These are phyloP conservation scores for Drosophila villosipedis DNA, from an alignment of 2,888 invertebrate species.

Conservation along the genomic window DNA sequence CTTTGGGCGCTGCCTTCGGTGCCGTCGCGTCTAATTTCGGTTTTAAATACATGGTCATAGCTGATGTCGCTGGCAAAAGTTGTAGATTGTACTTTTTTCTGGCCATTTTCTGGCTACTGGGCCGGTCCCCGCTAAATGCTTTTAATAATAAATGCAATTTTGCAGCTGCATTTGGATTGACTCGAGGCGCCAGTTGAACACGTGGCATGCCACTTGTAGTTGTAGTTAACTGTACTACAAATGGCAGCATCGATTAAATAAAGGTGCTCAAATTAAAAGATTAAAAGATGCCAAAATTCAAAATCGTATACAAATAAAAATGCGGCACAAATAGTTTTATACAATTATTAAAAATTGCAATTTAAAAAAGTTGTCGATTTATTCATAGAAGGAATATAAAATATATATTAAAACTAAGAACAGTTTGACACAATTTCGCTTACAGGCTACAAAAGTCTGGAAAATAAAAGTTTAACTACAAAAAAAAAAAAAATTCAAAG, in stretches of 20 bases:
- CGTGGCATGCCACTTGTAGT: not conserved
- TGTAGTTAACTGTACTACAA: not conserved
- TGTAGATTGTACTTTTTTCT: constrained; percentile 61
- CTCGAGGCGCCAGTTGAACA: constrained; percentile 13
- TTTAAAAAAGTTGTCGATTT: constrained; percentile 62
- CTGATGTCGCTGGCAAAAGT: constrained; percentile 68
- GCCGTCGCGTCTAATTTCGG: constrained; percentile 74
- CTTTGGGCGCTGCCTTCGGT: constrained; percentile 64
- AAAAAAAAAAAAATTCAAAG: constrained; percentile 7
- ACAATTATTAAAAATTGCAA: not conserved
- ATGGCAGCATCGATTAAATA: not conserved
- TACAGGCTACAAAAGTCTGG: constrained; percentile 49
- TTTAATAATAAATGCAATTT: constrained; percentile 61
- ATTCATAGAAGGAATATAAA: constrained; percentile 62
- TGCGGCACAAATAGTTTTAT: not conserved
- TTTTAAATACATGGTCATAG: constrained; percentile 72
- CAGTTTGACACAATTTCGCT: constrained; percentile 73
- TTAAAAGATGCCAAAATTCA: not conserved
- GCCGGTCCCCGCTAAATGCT: constrained; percentile 42
- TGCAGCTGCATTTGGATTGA: constrained; percentile 15
- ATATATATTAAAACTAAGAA: constrained; percentile 62
- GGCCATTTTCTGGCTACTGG: constrained; percentile 6
- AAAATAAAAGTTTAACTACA: constrained; percentile 5
- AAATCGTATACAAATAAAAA: not conserved
- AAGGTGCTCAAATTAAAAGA: not conserved